These are phyloP conservation scores for Phoronis australis DNA, from an alignment of 2,888 invertebrate species.

Conservation along the genomic window DNA sequence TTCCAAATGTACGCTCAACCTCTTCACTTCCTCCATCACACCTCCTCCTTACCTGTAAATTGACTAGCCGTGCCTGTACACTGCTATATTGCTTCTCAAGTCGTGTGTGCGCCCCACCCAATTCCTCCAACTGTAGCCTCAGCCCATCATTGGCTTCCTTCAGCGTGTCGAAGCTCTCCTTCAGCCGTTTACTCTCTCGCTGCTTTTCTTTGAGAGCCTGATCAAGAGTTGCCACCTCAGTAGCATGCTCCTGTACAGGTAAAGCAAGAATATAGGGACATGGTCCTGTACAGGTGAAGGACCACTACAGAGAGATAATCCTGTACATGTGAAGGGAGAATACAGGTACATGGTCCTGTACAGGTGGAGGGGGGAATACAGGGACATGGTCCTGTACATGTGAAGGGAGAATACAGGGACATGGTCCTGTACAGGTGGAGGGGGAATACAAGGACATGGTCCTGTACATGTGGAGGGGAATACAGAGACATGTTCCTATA, in stretches of 20 bases:
- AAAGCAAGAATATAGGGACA: background rate
- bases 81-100: constrained; percentile 38
- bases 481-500: too few species aligned
- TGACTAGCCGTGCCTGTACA: constrained; percentile 42
- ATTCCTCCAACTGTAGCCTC: constrained; percentile 31
- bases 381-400: too few species aligned
- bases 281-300: too few species aligned
- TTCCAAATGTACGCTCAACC: background rate
- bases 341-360: too few species aligned
- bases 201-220: constrained; percentile 32
- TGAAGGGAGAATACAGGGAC: too few species aligned
- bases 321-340: too few species aligned
- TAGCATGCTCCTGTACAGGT: constrained; percentile 30
- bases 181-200: constrained; percentile 38
- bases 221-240: constrained; percentile 26
- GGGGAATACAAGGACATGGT: too few species aligned
- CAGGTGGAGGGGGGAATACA: too few species aligned
- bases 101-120: constrained; percentile 35
- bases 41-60: constrained; percentile 33
- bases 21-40: background rate
- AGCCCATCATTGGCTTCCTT: constrained; percentile 43
- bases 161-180: constrained; percentile 47
- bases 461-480: too few species aligned
- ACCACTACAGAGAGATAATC: too few species aligned
- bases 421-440: too few species aligned